A percentile compares a stretch with the other conserved stretches of the same genome.
These are phyloP conservation scores for Danaus chrysippus DNA, from an alignment of 2,888 invertebrate genomes.

Conservation along the genomic window DNA sequence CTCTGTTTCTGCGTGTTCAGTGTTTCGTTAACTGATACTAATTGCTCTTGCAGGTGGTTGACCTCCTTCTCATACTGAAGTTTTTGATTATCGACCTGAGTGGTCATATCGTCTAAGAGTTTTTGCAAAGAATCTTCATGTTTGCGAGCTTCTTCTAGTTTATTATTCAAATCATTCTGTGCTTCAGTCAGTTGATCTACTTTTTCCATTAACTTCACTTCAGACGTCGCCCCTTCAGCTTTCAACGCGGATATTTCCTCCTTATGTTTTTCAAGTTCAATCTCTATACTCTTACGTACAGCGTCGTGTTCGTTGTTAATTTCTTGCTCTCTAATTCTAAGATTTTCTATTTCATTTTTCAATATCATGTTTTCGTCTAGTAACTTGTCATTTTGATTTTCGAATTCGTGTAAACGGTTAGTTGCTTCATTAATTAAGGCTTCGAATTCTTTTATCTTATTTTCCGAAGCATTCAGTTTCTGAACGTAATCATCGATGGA, in stretches of 20 bases:
- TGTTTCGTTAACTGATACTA: slow-evolving; percentile 49
- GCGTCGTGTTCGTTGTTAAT: slow-evolving; percentile 56
- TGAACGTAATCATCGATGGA: slow-evolving; percentile 59
- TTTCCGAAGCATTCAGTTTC: slow-evolving; percentile 56
- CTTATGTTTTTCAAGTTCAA: slow-evolving; percentile 70
- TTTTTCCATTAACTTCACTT: slow-evolving; percentile 71
- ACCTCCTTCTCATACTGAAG: slow-evolving; percentile 62
- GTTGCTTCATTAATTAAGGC: slow-evolving; percentile 44
- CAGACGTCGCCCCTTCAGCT: slow-evolving; percentile 66
- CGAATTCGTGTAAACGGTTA: slow-evolving; percentile 51
- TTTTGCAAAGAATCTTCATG: slow-evolving; percentile 73
- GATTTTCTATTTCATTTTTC: slow-evolving; percentile 61
- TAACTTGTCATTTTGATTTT: slow-evolving; percentile 57
- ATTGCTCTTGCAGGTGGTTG: slow-evolving; percentile 51
- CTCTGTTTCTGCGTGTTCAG: slow-evolving; percentile 51
- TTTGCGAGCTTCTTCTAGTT: slow-evolving; percentile 70
- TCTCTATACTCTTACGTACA: slow-evolving; percentile 60
- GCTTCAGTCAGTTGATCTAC: slow-evolving; percentile 72
- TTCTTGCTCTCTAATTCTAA: slow-evolving; percentile 63
- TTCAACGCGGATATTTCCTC: slow-evolving; percentile 66
- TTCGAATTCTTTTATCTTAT: slow-evolving; percentile 60
- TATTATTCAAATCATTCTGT: slow-evolving; percentile 70
- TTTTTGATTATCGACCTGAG: slow-evolving; percentile 67
- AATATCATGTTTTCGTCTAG: slow-evolving; percentile 67
- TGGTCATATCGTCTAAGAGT: slow-evolving; percentile 63